Percentiles rank a stretch among this genome's conserved stretches.
Conservation (phyloP, 2,888 invertebrate species). For the Drosophila infuscata region DNA sequence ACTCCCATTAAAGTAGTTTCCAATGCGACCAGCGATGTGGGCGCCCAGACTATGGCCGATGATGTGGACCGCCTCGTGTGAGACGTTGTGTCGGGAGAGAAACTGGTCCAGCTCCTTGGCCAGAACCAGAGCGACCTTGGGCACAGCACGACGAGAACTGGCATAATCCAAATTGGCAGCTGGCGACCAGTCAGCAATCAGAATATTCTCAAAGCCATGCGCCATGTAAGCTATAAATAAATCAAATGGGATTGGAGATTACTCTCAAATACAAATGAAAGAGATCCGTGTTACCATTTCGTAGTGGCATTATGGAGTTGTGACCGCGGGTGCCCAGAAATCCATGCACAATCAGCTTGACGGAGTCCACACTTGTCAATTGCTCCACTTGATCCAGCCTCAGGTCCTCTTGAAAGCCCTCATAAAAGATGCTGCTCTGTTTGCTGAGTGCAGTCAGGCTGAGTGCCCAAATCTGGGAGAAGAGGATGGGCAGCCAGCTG, state of each 20-base stretch:
- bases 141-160: slow-evolving; percentile 73
- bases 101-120: slow-evolving; percentile 73
- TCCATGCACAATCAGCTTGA: slow-evolving; percentile 84
- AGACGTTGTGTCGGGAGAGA: slow-evolving; percentile 59
- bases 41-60: slow-evolving; percentile 84
- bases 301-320: slow-evolving; percentile 75
- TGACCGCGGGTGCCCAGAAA: slow-evolving; percentile 80
- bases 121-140: slow-evolving; percentile 67
- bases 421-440: slow-evolving; percentile 51
- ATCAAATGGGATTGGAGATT: not conserved
- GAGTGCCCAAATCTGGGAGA: slow-evolving; percentile 52
- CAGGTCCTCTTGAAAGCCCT: slow-evolving; percentile 46
- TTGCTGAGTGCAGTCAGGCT: slow-evolving; percentile 36
- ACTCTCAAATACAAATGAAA: not conserved
- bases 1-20: slow-evolving; percentile 80
- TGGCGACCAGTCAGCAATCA: slow-evolving; percentile 83
- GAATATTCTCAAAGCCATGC: slow-evolving; percentile 75
- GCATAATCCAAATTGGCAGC: slow-evolving; percentile 79
- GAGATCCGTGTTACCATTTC: slow-evolving; percentile 64
- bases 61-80: slow-evolving; percentile 72
- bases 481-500: slow-evolving; percentile 28
- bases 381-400: slow-evolving; percentile 55
- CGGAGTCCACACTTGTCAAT: slow-evolving; percentile 43
- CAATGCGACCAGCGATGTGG: slow-evolving; percentile 83
- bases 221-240: slow-evolving; percentile 73